Evolutionary conservation across 2,797 vertebrate genomes (phyloP).

Genomic region (Scarus forsteni): DNA sequence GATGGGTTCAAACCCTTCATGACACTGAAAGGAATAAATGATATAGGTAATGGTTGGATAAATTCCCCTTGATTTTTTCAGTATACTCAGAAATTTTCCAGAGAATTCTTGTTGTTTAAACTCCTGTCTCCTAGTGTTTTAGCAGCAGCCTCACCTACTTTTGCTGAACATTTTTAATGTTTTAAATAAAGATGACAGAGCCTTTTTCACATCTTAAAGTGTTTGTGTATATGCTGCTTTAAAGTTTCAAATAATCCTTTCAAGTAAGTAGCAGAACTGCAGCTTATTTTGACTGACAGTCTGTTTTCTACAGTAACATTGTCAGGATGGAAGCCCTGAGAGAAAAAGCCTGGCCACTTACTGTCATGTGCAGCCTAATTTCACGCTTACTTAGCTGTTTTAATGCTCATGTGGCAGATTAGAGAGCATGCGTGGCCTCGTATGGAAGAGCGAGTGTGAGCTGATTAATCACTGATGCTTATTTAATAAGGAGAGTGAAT

Average conservation of each 20-base stretch:
- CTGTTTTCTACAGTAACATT: not conserved
- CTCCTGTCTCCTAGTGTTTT: no score
- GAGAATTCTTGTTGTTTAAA: no score
- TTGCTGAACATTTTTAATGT: no score
- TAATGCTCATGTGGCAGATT: slow-evolving; percentile 35
- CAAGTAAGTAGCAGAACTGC: slow-evolving; percentile 2
- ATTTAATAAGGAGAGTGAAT: slow-evolving; percentile 37
- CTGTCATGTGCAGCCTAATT: slow-evolving; percentile 37
- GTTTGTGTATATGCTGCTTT: not conserved
- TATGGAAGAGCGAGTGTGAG: slow-evolving; percentile 21
- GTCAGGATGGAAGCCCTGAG: not conserved
- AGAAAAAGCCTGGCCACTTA: slow-evolving; percentile 21
- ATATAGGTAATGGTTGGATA: no score
- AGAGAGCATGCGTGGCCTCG: not conserved
- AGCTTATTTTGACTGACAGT: not conserved
- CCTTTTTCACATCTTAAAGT: not conserved
- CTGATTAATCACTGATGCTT: slow-evolving; percentile 44
- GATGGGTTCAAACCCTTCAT: no score
- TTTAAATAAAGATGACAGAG: not conserved
- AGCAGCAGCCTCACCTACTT: no score
- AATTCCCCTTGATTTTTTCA: no score
- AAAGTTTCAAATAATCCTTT: not conserved
- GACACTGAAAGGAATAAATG: no score
- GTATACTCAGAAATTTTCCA: no score
- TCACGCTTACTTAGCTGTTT: slow-evolving; percentile 50